Conservation (phyloP, 2,888 invertebrate species). For the Apodemia mormo region DNA sequence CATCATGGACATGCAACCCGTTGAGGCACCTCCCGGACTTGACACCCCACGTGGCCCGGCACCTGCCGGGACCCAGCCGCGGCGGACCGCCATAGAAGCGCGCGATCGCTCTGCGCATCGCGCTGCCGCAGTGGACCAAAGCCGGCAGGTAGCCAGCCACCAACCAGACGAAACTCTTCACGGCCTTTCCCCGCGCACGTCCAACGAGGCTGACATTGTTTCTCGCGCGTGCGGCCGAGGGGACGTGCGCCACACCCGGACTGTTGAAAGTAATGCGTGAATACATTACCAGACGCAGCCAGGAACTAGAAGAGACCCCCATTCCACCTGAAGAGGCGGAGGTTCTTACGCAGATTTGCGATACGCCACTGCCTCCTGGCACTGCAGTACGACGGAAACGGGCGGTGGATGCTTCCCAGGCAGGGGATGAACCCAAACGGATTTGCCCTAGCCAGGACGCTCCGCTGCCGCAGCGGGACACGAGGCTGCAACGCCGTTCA, state of each 20-base stretch:
- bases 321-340: background rate
- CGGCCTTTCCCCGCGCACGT: background rate
- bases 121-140: background rate
- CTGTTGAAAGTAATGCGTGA: background rate
- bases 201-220: background rate
- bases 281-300: background rate
- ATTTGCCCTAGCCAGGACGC: background rate
- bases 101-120: background rate
- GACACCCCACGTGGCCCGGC: too few relatives aligned
- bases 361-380: background rate
- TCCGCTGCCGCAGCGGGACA: background rate
- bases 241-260: background rate
- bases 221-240: background rate
- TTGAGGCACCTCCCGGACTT: too few relatives aligned
- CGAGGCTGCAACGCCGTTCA: background rate
- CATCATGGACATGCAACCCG: too few relatives aligned
- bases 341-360: background rate
- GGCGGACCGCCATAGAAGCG: background rate
- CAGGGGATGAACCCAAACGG: background rate
- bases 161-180: background rate
- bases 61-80: background rate
- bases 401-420: background rate
- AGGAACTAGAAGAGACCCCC: background rate
- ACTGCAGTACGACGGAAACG: background rate
- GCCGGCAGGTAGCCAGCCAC: background rate